Percentiles rank a stretch among this genome's conserved stretches.
These are phyloP conservation scores for Seira musarum DNA, from an alignment of 2,888 invertebrate species.

Conservation along the genomic window DNA sequence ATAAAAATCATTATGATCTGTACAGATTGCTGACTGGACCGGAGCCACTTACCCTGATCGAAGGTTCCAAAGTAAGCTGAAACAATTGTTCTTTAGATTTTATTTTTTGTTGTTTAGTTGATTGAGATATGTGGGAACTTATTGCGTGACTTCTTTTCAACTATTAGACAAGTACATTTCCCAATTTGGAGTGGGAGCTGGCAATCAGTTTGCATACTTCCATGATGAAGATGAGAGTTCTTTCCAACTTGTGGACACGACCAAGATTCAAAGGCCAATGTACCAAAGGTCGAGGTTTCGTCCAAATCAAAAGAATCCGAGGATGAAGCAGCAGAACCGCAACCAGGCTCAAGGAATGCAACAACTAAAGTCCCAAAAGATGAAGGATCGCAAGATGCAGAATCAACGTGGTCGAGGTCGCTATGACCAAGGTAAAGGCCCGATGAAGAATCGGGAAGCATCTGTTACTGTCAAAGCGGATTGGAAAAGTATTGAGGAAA, in stretches of 20 bases:
- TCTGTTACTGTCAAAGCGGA: slow-evolving; percentile 96
- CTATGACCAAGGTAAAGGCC: slow-evolving; percentile 75
- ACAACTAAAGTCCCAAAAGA: slow-evolving; percentile 64
- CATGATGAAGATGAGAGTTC: slow-evolving; percentile 99
- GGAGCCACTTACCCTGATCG: slow-evolving; percentile 93
- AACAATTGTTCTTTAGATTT: slow-evolving; percentile 16
- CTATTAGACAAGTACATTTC: slow-evolving; percentile 88
- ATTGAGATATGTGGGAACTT: not conserved
- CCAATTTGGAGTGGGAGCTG: slow-evolving; percentile 81
- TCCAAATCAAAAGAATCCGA: slow-evolving; percentile 80
- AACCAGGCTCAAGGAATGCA: slow-evolving; percentile 69
- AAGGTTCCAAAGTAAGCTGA: slow-evolving; percentile 84
- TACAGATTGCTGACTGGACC: slow-evolving; percentile 95
- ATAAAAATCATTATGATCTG: slow-evolving; percentile 69
- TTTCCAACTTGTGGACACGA: slow-evolving; percentile 98
- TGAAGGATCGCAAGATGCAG: slow-evolving; percentile 87
- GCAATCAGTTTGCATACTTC: slow-evolving; percentile 97
- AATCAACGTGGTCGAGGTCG: slow-evolving; percentile 78
- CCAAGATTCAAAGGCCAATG: slow-evolving; percentile 89
- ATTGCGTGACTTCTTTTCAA: slow-evolving; percentile 4
- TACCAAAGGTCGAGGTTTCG: slow-evolving; percentile 94
- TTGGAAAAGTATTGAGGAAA: slow-evolving; percentile 97
- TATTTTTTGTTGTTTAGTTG: slow-evolving; percentile 8
- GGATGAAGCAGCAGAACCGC: slow-evolving; percentile 76
- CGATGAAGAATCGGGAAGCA: slow-evolving; percentile 92